Percentiles rank a stretch among this genome's conserved stretches.
These are phyloP conservation scores for Geopemphigus sp. DNA, from an alignment of 1,140 invertebrate species.

Conservation along the genomic window DNA sequence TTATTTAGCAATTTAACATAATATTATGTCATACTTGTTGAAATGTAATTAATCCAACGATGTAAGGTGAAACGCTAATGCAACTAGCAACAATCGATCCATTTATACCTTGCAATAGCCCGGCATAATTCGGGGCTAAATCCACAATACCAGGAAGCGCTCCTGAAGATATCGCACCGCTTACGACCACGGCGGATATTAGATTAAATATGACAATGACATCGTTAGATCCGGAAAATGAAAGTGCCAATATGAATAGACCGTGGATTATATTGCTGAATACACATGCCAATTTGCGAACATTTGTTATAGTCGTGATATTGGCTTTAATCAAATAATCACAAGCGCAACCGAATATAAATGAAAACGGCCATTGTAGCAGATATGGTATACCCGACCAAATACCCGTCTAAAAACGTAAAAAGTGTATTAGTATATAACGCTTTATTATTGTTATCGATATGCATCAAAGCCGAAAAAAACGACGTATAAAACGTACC, in stretches of 20 bases:
- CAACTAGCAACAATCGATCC: constrained; percentile 59
- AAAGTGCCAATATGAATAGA: constrained; percentile 61
- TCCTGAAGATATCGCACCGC: constrained; percentile 67
- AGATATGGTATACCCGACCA: constrained; percentile 66
- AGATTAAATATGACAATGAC: constrained; percentile 63
- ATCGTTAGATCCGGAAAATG: constrained; percentile 65
- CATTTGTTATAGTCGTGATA: constrained; percentile 22
- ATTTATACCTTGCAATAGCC: constrained; percentile 62
- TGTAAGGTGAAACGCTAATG: constrained; percentile 62
- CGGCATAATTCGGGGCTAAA: constrained; percentile 68
- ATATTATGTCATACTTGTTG: constrained; percentile 58
- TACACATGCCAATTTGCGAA: constrained; percentile 49
- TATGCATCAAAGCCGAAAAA: no score
- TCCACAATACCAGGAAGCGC: constrained; percentile 65
- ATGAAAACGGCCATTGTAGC: constrained; percentile 64
- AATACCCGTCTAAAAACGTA: constrained; percentile 61
- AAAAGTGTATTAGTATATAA: background rate
- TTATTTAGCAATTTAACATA: no score
- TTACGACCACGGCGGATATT: constrained; percentile 62
- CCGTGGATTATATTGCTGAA: constrained; percentile 59
- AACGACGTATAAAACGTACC: constrained; percentile 58
- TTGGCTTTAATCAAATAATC: constrained; percentile 40
- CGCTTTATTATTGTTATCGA: no score
- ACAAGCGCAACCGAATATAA: constrained; percentile 51
- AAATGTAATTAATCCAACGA: constrained; percentile 63